A percentile compares a stretch with the other conserved stretches of the same genome.
Conservation (phyloP, 2,888 invertebrate species). For the Colostygia pectinataria region DNA sequence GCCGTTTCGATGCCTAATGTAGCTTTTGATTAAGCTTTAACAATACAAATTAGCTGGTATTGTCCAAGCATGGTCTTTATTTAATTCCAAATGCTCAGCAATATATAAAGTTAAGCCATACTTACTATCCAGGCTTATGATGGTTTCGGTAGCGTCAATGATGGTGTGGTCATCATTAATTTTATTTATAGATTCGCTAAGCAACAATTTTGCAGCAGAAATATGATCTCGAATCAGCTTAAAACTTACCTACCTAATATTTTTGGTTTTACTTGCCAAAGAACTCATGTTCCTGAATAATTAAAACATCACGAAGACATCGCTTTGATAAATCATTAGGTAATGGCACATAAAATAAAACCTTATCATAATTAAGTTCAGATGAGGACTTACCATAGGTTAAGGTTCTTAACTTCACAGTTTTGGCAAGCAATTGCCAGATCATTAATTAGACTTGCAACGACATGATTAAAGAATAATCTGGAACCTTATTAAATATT, state of each 20-base stretch:
- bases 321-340: conserved; percentile 7
- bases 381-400: conserved; percentile 10
- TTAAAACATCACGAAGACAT: too few relatives aligned
- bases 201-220: too few relatives aligned
- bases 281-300: too few relatives aligned
- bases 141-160: not conserved
- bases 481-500: too few relatives aligned
- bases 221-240: too few relatives aligned
- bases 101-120: not conserved
- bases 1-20: too few relatives aligned
- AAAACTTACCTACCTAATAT: too few relatives aligned
- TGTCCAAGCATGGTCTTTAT: too few relatives aligned
- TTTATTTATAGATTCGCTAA: not conserved
- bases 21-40: too few relatives aligned
- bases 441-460: conserved; percentile 2
- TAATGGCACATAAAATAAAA: conserved; percentile 9
- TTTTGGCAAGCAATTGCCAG: too few relatives aligned
- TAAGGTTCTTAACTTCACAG: conserved; percentile 13
- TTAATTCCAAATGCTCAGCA: not conserved
- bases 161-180: not conserved
- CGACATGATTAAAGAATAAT: not conserved
- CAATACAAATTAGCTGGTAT: too few relatives aligned
- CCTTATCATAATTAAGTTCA: not conserved
- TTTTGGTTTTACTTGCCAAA: too few relatives aligned
- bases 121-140: not conserved